Base-by-base conservation (phyloP, 2,797 vertebrate species). In the Muraenolepis orangiensis region DNA sequence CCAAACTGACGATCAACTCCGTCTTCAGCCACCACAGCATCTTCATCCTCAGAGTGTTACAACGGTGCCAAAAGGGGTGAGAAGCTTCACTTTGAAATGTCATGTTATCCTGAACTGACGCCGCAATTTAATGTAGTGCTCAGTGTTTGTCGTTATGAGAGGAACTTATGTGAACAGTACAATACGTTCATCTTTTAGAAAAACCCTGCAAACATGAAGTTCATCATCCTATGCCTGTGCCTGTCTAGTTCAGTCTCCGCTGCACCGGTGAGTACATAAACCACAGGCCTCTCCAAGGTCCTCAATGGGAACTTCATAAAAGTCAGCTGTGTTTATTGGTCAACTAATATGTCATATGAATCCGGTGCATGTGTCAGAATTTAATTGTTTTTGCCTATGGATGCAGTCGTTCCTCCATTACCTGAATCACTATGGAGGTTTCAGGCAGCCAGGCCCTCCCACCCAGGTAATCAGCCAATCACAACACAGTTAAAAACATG, bases 361-460 rank as follows among this genome's bases (percentile, higher is more conserved):
- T 12, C 10, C 1, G n/a, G n/a, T 64, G 57, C 26, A 64, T 26
- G 2, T 7, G 6, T 64, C n/a, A 12, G 23, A 64, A 0, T 18
- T 30, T 6, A 23, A 13, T 66, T 26, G n/a, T 69, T 20, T 87
- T 10, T 87, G 23, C 70, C 12, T 84, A 74, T 40, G 70, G 86
- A 87, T 89, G 57, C 85, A 92, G 78, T 86, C 88, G 0, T 78
- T 89, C 78, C 90, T 88, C 77, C 89, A 91, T 84, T 93, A 91
- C 87, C 75, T 94, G 78, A 86, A 89, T 72, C 89, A 92, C 82
- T 92, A 89, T 70, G 85, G 88, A 29, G 81, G 76, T 28, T 71
- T 86, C 51, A 89, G 87, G 70, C 89, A 81, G 70, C 84, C 86
- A 71, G 72, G 69, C 0, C 78, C 78, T 28, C 76, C 88, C 28